These are phyloP conservation scores for Chymomyza caudatula DNA, from an alignment of 2,888 invertebrate species.

Conservation along the genomic window DNA sequence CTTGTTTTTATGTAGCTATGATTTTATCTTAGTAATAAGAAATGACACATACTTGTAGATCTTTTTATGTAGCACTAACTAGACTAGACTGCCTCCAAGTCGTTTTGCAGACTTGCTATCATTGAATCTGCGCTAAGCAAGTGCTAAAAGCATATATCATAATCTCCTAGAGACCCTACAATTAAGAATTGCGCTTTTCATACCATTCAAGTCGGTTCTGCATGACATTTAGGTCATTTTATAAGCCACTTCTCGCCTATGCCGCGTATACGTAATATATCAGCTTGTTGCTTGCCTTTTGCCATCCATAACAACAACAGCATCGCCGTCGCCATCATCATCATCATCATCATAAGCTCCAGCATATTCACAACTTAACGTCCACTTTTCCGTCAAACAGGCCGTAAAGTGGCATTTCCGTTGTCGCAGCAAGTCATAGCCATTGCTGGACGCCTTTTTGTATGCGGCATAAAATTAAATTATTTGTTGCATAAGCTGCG, in stretches of 20 bases:
- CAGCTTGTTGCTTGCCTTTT: constrained; percentile 20
- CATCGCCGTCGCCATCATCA: constrained; percentile 51
- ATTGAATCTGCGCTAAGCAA: no score
- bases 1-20: no score
- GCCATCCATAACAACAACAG: constrained; percentile 10
- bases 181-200: no score
- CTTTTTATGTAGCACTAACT: no score
- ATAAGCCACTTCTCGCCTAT: constrained; percentile 42
- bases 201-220: neutral
- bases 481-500: constrained; percentile 67
- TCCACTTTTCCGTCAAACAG: constrained; percentile 69
- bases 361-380: constrained; percentile 69
- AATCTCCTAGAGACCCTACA: no score
- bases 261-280: constrained; percentile 61
- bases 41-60: no score
- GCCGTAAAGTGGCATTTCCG: constrained; percentile 71
- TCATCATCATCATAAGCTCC: constrained; percentile 57
- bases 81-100: no score
- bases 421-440: constrained; percentile 41
- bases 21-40: no score
- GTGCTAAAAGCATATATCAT: no score
- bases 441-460: constrained; percentile 48
- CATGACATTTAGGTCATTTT: constrained; percentile 63
- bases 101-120: no score
- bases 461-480: constrained; percentile 69